Base-by-base conservation (phyloP, 2,888 invertebrate genomes). In the Ganaspis brasiliensis region DNA sequence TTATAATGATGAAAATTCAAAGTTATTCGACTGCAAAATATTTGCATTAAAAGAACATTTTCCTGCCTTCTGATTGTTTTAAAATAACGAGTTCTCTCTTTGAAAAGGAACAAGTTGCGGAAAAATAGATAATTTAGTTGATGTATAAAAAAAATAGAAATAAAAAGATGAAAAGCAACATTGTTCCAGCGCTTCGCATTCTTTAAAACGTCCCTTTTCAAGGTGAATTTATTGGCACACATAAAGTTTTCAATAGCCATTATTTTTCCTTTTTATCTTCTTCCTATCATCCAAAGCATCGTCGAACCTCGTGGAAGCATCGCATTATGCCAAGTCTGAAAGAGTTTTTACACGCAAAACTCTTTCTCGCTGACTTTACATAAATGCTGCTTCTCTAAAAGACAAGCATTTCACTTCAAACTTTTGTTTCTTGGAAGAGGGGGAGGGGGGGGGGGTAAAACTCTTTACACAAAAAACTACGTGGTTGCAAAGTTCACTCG, bases 381-480 rank as follows among this genome's bases (percentile, higher is more conserved):
- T 67, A 67, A 67, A 67, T 45, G 67, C 45, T 67, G 45, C 67
- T 24, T 67, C 45, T 67, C 67, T 67, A 45, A 45, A 67, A 67
- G 45, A 67, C 67, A 67, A 67, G 67, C 40, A 45, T 67, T 45
- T 45, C 67, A 45, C 67, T 67, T 67, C 67, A 67, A 67, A 67
- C 67, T 67, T 67, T 67, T n/a, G 40, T 67, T 45, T 67, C 24
- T 67, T n/a, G n/a, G n/a, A n/a, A n/a, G n/a, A n/a, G n/a, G n/a
- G n/a, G n/a, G n/a, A n/a, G n/a, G n/a, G n/a, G n/a, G n/a, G 14
- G 21, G 9, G 45, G 45, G 40, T n/a, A 8, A 21, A 67, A 67
- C 19, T 67, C 67, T 45, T 59, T n/a, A 67, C 21, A 14, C 19
- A 45, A 14, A 67, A 21, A 45, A 21, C 12, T 24, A 63, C 37